Evolutionary conservation across 1,140 invertebrate genomes (phyloP), one percentile per base, ranked within the genome.

Genomic region (Coboldia fuscipes): DNA sequence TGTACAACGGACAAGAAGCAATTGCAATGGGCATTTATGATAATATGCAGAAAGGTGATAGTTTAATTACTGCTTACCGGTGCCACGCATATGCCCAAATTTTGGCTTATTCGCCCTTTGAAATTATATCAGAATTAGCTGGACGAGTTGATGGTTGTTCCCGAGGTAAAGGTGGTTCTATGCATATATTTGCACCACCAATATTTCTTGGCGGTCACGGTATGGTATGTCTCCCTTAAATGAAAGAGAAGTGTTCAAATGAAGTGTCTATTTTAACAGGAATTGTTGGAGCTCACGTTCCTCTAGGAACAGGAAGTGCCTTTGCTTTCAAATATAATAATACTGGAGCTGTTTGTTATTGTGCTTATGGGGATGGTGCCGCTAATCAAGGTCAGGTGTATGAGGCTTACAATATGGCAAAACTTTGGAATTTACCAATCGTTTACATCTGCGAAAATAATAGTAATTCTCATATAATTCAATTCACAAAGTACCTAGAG

Each of bases 121-220:
- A 72, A 2, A 75, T 97, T 0, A 51, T 98, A 13, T 62, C 75
- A 12, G 94, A 98, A 62, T 56, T 98, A 13, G 81, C 85, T 4
- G 92, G 65, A 15, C 60, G 78, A 0, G 44, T 75, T 3, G 54
- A 62, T 29, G 76, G 82, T 44, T 50, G 77, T 15, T 70, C 68
- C 29, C 68, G 75, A 33, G 78, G 78, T 18, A 81, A 80, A 47
- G 77, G 77, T 15, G 65, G 65, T 18, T 66, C 64, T 6, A 69
- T 69, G 66, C 67, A 70, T 41, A 63, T 68, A 48, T 69, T 66
- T 42, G 37, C 44, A 14, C 53, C 63, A 14, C 68, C 70, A 37
- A 89, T 90, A 50, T 82, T 77, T 43, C 80, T 63, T 46, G 78
- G 78, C 34, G 75, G 92, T 31, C 96, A 96, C 56, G 93, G 76